Base-by-base conservation (phyloP, 2,113 vertebrate genomes). In the Illadopsis cleaveri region DNA sequence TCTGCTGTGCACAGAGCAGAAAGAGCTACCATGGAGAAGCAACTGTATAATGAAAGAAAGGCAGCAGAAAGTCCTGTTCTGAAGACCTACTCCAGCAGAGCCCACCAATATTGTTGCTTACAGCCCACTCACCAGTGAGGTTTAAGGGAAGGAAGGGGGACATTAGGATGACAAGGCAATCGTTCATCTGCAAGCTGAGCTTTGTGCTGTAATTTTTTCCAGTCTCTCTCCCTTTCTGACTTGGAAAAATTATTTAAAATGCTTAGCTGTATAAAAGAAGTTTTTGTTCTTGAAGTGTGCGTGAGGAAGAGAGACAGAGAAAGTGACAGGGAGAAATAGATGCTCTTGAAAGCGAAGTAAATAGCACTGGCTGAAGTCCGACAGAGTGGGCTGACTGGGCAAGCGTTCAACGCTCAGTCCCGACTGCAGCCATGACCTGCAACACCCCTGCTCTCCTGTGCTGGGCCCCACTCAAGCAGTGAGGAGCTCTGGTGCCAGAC, bases 331-430 rank as follows among this genome's bases (percentile, higher is more conserved):
- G 81, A 94, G 87, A 92, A 97, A 96, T 93, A 93, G 87, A 85
- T 97, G 96, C 95, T 97, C 96, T 95, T 97, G 93, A 97, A 98
- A 97, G 94, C 0, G 37, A 94, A 97, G 94, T 56, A 97, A 98
- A 97, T 85, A 96, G 96, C 80, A 89, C 89, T 95, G 94, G 96
- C 96, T 97, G 12, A 93, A 97, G 92, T 96, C 97, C 82, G 76
- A 97, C 18, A 75, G 88, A 90, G 90, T 57, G 80, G 95, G 94
- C 95, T 94, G 94, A 90, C 93, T 94, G 96, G 97, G 96, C 94
- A 96, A 95, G 86, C 64, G 61, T 94, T 97, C 97, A 97, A 95
- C 75, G 18, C 84, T 84, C 47, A 89, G 88, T 42, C 95, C 95
- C 37, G 66, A 83, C 94, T 95, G 87, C 87, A 90, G 93, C 95